phyloP scores from a whole-genome alignment of 1,140 invertebrate species.

The Aphidius gifuensis region DNA sequence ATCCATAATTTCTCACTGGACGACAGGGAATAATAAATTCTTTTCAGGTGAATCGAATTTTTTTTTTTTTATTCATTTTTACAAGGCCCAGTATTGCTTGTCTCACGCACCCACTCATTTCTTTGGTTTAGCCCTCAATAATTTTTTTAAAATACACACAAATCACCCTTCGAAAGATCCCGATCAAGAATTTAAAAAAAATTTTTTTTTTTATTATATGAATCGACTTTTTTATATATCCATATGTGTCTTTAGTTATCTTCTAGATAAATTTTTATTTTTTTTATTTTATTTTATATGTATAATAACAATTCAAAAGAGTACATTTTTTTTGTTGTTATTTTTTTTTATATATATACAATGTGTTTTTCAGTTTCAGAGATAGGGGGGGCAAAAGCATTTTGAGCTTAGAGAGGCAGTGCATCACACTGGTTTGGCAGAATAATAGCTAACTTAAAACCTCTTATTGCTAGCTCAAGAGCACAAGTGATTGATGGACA shows the following conservation, averaged over 20 bases:
- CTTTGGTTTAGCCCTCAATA: slow-evolving; percentile 1
- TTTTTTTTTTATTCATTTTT: neutral
- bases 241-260: too few species aligned
- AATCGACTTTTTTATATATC: too few species aligned
- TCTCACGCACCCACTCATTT: too few species aligned
- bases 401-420: slow-evolving; percentile 39
- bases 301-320: too few species aligned
- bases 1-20: slow-evolving; percentile 2
- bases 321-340: too few species aligned
- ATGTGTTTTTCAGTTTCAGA: too few species aligned
- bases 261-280: neutral
- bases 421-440: slow-evolving; percentile 51
- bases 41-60: slow-evolving; percentile 1
- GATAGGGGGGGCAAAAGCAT: too few species aligned
- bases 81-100: too few species aligned
- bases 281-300: neutral
- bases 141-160: slow-evolving; percentile 7
- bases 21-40: slow-evolving; percentile 10
- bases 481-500: slow-evolving; percentile 49
- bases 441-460: slow-evolving; percentile 44
- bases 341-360: too few species aligned
- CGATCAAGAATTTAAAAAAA: slow-evolving; percentile 3
- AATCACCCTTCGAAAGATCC: slow-evolving; percentile 9
- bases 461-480: slow-evolving; percentile 43
- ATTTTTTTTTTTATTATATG: too few species aligned